Evolutionary conservation across 2,888 invertebrate species (phyloP).

Genomic region (Rhimphoctona megacephalus): DNA sequence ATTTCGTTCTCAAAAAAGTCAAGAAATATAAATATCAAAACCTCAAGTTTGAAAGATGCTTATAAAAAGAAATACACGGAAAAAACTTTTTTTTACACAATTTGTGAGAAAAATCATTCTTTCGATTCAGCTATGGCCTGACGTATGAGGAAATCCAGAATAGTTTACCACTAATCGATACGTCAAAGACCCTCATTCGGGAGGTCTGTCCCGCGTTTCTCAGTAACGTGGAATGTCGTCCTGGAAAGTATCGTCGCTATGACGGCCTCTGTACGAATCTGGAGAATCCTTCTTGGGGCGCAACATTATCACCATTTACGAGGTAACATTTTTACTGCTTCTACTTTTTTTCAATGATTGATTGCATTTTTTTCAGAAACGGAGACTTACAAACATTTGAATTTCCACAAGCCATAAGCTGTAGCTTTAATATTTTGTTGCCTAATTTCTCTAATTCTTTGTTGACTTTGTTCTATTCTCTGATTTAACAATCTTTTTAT

Average conservation of each 20-base stretch:
- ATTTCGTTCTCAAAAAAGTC: neutral
- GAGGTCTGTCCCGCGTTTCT: slow-evolving; percentile 95
- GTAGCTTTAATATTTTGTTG: neutral
- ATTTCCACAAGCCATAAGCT: neutral
- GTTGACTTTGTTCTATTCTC: neutral
- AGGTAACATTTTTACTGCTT: slow-evolving; percentile 85
- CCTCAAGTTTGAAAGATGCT: neutral
- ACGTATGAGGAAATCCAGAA: slow-evolving; percentile 95
- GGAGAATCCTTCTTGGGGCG: slow-evolving; percentile 95
- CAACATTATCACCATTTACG: slow-evolving; percentile 93
- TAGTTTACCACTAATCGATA: slow-evolving; percentile 94
- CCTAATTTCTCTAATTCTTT: neutral
- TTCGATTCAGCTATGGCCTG: slow-evolving; percentile 90
- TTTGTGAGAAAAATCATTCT: slow-evolving; percentile 10
- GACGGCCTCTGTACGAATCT: slow-evolving; percentile 96
- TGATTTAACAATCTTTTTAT: neutral
- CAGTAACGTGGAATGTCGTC: slow-evolving; percentile 94
- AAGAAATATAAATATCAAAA: neutral
- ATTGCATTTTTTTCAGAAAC: no score
- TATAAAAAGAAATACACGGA: neutral
- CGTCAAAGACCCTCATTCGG: slow-evolving; percentile 93
- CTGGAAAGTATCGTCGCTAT: slow-evolving; percentile 94
- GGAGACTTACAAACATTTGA: neutral
- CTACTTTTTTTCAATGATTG: neutral
- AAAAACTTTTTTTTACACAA: neutral